These are phyloP conservation scores for Drosophila macrothrix DNA, from an alignment of 2,888 invertebrate species.

Conservation along the genomic window DNA sequence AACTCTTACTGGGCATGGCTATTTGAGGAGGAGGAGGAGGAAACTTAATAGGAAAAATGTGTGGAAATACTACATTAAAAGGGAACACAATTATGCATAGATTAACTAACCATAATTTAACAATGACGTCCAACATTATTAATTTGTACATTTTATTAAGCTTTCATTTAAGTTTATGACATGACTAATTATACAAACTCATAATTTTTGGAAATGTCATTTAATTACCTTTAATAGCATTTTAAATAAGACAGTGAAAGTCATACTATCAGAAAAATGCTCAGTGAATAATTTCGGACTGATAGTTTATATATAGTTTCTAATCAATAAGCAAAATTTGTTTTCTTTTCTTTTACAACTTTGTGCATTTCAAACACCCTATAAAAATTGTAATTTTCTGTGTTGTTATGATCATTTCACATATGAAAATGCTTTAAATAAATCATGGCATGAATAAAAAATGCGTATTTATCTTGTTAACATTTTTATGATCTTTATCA, in stretches of 20 bases:
- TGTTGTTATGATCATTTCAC: not conserved
- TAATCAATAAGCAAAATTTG: not conserved
- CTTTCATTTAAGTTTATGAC: not conserved
- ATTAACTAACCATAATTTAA: not conserved
- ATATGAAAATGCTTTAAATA: not conserved
- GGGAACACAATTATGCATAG: not conserved
- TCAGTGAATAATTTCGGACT: not conserved
- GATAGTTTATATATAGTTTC: not conserved
- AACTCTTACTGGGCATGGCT: not conserved
- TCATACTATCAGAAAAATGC: not conserved
- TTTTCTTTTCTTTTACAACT: not conserved
- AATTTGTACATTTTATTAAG: not conserved
- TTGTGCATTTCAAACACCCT: not conserved
- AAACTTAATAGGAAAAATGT: not conserved
- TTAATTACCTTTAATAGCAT: not conserved
- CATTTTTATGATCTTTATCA: constrained; percentile 8
- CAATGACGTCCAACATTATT: too few relatives aligned
- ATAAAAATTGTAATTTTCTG: not conserved
- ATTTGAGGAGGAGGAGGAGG: too few relatives aligned
- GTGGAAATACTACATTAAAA: not conserved
- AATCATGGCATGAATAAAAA: not conserved
- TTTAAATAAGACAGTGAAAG: not conserved
- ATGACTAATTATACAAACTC: not conserved
- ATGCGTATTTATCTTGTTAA: not conserved
- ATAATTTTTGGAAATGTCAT: not conserved